Evolutionary conservation across 2,113 vertebrate species (phyloP).

Genomic region (Elephas maximus): DNA sequence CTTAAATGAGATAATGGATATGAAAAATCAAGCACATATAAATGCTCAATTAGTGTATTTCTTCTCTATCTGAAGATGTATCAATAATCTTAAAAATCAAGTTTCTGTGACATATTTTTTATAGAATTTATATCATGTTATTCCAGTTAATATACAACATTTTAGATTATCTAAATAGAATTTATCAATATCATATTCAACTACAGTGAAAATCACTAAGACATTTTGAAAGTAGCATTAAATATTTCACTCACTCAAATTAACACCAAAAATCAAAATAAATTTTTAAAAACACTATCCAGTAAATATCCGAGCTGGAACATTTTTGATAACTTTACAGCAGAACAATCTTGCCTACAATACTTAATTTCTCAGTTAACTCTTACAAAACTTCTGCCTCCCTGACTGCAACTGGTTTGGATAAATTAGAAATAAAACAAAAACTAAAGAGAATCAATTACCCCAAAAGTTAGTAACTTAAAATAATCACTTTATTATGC

Average conservation of each 20-base stretch:
- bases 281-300: slow-evolving; percentile 54
- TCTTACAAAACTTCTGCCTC: neutral
- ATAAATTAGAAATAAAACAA: neutral
- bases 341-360: slow-evolving; percentile 49
- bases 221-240: slow-evolving; percentile 58
- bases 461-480: neutral
- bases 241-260: slow-evolving; percentile 58
- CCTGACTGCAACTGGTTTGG: neutral
- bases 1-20: neutral
- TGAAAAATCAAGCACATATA: neutral
- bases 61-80: neutral
- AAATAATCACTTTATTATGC: neutral
- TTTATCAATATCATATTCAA: slow-evolving; percentile 63
- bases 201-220: slow-evolving; percentile 71
- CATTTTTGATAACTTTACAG: slow-evolving; percentile 27
- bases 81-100: neutral
- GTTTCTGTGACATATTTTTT: slow-evolving; percentile 12
- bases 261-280: slow-evolving; percentile 56
- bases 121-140: neutral
- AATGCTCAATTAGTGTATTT: neutral
- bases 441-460: slow-evolving; percentile 8
- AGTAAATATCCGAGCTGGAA: slow-evolving; percentile 32
- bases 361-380: slow-evolving; percentile 77
- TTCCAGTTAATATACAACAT: neutral
- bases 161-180: slow-evolving; percentile 27